Evolutionary conservation across 2,888 invertebrate species (phyloP), one percentile per base, ranked within the genome.

Genomic region (Thecocarcelia acutangulata): DNA sequence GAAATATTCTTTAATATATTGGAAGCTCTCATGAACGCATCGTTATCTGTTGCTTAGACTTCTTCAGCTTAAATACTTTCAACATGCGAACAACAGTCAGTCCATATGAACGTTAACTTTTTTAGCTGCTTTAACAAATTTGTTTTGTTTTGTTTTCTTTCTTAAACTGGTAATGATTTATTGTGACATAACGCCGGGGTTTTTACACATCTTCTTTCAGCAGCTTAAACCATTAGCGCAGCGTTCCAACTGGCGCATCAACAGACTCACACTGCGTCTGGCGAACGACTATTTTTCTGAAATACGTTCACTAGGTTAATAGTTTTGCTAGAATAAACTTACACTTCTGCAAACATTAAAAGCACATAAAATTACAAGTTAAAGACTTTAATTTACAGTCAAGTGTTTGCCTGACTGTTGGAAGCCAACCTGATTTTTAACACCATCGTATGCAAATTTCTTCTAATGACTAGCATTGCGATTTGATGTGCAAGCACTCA

Each of bases 221-320:
- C 2, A 17, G 17, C 28, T 3, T 56, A 21, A 37, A 50, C 54
- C 17, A 46, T 61, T 40, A 44, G 17, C 48, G 21, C 13, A 15
- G 15, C 37, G 24, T 5, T 1, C 6, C 46, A 13, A 40, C n/a
- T 48, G 17, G 21, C 33, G 8, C 17, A n/a, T 21, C 21, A 24
- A 50, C 48, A 48, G 17, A 40, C 50, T 19, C 50, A 37, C 21
- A 3, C 44, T 21, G 4, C 21, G 66, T 19, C 66, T n/a, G 50
- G 12, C 42, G n/a, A 21, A 46, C 54, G 17, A 69, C 69, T 46
- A 54, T n/a, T 61, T 52, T 19, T 17, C n/a, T 19, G 56, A 54
- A 76, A 68, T 11, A 54, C 80, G 78, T 78, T 78, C 78, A 78
- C 54, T 82, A 75, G 82, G 82, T 82, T 82, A 82, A 82, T 78